Conservation (phyloP, 1,140 invertebrate species). For the Drusus annulatus region DNA sequence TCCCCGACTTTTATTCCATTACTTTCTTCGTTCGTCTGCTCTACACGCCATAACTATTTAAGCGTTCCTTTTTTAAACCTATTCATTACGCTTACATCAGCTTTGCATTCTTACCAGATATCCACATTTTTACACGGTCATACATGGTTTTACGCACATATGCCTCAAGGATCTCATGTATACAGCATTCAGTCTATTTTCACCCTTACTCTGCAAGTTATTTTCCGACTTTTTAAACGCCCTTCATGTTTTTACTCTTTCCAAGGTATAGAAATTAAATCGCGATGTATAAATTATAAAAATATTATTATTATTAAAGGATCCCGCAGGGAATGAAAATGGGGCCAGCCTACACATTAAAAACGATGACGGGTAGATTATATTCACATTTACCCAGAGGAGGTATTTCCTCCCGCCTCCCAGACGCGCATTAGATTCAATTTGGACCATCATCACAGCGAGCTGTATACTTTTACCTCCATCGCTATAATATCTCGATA, state of each 20-base stretch:
- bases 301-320: not conserved
- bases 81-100: too few species aligned
- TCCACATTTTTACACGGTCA: too few species aligned
- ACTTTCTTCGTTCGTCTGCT: too few species aligned
- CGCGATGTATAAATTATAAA: not conserved
- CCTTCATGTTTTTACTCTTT: not conserved
- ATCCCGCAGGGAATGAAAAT: not conserved
- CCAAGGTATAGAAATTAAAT: too few species aligned
- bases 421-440: not conserved
- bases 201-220: too few species aligned
- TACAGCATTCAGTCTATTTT: too few species aligned
- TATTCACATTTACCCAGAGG: not conserved
- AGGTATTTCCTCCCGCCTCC: not conserved
- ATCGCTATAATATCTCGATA: not conserved
- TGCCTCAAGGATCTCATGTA: too few species aligned
- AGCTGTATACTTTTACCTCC: not conserved
- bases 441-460: not conserved
- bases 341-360: not conserved
- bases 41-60: too few species aligned
- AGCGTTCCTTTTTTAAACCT: too few species aligned
- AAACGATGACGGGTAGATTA: not conserved
- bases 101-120: too few species aligned
- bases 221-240: not conserved
- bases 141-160: too few species aligned
- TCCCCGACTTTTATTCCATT: too few species aligned